Evolutionary conservation across 2,113 vertebrate species (phyloP), one percentile per base, ranked within the genome.

Genomic region (Macroglossus sobrinus): DNA sequence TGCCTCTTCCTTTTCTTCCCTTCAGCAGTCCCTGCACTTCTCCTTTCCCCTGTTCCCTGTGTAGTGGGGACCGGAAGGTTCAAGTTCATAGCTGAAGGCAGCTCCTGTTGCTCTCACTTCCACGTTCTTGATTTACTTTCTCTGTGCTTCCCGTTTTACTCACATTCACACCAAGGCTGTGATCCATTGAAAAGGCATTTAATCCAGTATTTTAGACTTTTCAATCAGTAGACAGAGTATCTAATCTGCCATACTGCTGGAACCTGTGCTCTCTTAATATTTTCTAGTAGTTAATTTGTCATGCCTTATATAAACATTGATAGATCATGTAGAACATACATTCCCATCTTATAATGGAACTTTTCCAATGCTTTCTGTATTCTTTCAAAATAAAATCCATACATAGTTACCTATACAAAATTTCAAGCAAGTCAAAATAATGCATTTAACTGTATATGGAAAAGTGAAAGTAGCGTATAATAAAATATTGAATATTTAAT

Each of bases 381-480:
- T 93, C 63, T 79, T 93, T 93, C 38, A 26, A 93, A 91, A 91
- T 89, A 76, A 87, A 74, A 30, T 64, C 75, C 45, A 72, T 61
- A 84, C 30, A 35, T n/a, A 78, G n/a, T n/a, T 18, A n/a, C 35
- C 24, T 86, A 19, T 15, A 59, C 14, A 95, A 38, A 75, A 89
- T 85, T 93, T 71, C n/a, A 71, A 76, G 22, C 38, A 50, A 76
- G 22, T 53, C 22, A 55, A 76, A 68, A 63, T 80, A 95, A 71
- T n/a, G 30, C 10, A 64, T 3, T 3, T 26, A 59, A 24, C 21
- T 86, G 2, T 86, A 0, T 72, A 13, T 69, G 74, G 30, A 55
- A 91, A 81, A 85, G 15, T 24, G 10, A 87, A 79, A 61, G 13
- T 22, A 45, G n/a, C n/a, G 5, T 50, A 16, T 71, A 69, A 14